Conservation (phyloP, 2,797 vertebrate genomes). For the Chiloscyllium punctatum region DNA sequence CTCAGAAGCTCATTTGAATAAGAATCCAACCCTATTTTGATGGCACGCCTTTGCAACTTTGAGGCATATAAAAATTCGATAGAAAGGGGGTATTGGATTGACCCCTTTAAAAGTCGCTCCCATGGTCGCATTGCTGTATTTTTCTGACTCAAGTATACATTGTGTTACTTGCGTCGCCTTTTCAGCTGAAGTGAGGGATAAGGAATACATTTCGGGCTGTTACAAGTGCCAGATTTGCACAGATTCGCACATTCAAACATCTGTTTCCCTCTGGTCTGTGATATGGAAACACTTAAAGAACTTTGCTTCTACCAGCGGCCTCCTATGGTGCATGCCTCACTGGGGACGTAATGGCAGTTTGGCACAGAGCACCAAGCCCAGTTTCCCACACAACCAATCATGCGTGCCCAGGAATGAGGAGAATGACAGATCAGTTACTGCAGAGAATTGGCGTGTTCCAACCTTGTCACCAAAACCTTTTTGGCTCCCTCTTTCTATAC, state of each 20-base stretch:
- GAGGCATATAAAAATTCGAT: background rate
- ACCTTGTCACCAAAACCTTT: too few relatives aligned
- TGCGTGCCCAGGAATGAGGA: background rate
- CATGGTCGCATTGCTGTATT: background rate
- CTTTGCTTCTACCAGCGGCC: background rate
- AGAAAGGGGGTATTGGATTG: background rate
- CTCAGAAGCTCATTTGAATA: too few relatives aligned
- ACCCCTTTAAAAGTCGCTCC: background rate
- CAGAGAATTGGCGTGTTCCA: background rate
- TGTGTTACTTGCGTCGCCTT: background rate
- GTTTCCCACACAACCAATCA: background rate
- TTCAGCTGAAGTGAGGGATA: background rate
- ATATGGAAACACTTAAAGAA: constrained; percentile 17
- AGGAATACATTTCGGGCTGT: background rate
- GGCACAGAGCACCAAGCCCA: background rate
- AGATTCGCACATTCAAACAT: background rate
- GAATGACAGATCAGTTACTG: background rate
- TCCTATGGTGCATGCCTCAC: background rate
- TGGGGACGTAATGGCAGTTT: background rate
- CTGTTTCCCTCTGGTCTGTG: background rate
- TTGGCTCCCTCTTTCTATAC: background rate
- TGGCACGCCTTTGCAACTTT: background rate
- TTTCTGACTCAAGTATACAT: background rate
- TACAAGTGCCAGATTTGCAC: background rate
- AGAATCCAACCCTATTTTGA: too few relatives aligned